phyloP scores from a whole-genome alignment of 2,888 invertebrate species.

The Cyrtodaria siliqua region DNA sequence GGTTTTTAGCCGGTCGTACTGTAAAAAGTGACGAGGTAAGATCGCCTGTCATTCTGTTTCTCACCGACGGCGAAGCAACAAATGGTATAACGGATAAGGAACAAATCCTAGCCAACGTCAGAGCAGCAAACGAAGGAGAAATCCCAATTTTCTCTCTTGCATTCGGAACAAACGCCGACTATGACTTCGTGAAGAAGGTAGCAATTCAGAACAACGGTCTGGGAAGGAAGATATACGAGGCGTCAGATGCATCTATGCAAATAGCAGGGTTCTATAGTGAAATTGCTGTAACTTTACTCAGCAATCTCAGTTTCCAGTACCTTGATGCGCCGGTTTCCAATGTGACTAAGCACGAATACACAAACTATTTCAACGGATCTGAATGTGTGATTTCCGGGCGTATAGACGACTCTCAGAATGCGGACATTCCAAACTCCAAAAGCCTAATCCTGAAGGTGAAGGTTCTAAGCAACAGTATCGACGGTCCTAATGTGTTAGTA shows the following conservation, averaged over 20 bases:
- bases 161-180: no score
- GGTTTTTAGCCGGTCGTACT: constrained; percentile 87
- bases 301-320: constrained; percentile 90
- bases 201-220: no score
- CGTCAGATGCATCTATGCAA: no score
- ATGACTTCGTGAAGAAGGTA: no score
- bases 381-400: constrained; percentile 71
- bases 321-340: constrained; percentile 75
- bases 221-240: no score
- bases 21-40: constrained; percentile 20
- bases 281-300: constrained; percentile 90
- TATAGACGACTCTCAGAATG: no score
- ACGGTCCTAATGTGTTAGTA: constrained; percentile 14
- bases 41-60: constrained; percentile 83
- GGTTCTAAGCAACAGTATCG: constrained; percentile 28
- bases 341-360: constrained; percentile 63
- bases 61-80: constrained; percentile 86
- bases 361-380: constrained; percentile 71
- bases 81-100: constrained; percentile 80
- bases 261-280: constrained; percentile 88
- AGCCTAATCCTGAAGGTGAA: no score
- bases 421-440: no score
- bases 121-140: constrained; percentile 71
- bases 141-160: no score
- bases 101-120: constrained; percentile 78